Base-by-base conservation (phyloP, 2,888 invertebrate species). In the Muschampia plurimacula region DNA sequence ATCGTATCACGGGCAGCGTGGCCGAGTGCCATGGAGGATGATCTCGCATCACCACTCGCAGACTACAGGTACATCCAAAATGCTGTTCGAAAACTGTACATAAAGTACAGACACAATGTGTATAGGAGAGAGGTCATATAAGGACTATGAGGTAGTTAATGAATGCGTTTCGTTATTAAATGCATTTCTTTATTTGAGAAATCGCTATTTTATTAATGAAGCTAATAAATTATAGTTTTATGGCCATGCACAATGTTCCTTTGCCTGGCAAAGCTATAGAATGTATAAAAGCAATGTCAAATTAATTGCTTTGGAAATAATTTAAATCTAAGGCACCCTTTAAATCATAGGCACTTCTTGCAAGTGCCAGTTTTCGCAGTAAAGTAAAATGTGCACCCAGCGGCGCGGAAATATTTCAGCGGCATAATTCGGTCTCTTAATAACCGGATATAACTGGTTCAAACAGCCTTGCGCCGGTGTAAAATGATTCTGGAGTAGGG, bases 391-490 rank as follows among this genome's bases (percentile, higher is more conserved):
- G 64, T 68, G 64, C 36, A 68, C 55, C 64, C 55, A 69, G 69
- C 64, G 49, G 32, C 32, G 59, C 12, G 49, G 69, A 69, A 69
- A 69, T 73, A 67, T 73, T 72, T 62, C 72, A 67, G 67, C 15
- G 22, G 57, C 76, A 77, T 83, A 82, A 83, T 81, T 81, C 75
- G 75, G 77, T 70, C 77, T 78, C 81, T 81, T 81, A 83, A 81
- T 84, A 82, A 79, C 81, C 76, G 77, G 75, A 77, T 81, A 69
- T 76, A 81, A 78, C 81, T 74, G 74, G 79, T 77, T 77, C 71
- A 69, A 77, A 77, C 78, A 74, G 75, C 77, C 77, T 79, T 75
- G 69, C 74, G 73, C 78, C 76, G 76, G 78, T 74, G 72, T 76
- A 77, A 79, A 72, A 67, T 72, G 62, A 72, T 72, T 72, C 72